A percentile compares a stretch with the other conserved stretches of the same genome.
These are phyloP conservation scores for Clavelina lepadiformis DNA, from an alignment of 23 tunicate genomes.

Conservation along the genomic window DNA sequence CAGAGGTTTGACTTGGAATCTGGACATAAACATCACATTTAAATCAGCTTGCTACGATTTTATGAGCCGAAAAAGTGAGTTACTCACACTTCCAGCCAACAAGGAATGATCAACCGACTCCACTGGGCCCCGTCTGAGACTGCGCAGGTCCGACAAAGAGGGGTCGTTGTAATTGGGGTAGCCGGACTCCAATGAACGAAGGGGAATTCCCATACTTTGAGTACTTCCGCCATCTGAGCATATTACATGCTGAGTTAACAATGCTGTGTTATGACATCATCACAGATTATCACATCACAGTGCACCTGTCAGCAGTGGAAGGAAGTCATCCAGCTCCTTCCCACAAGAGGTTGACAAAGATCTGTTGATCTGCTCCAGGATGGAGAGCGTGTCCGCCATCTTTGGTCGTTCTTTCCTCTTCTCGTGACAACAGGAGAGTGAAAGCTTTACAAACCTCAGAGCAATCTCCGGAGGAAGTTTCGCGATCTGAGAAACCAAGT, in stretches of 20 bases:
- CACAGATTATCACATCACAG: no score
- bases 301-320: no score
- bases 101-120: conserved; percentile 64
- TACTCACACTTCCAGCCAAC: neutral
- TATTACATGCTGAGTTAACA: no score
- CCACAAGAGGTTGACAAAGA: conserved; percentile 16
- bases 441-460: conserved; percentile 45
- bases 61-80: neutral
- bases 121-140: conserved; percentile 41
- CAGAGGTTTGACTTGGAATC: neutral
- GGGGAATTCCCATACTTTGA: no score
- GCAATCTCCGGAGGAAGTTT: conserved; percentile 25
- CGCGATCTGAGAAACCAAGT: conserved; percentile 16
- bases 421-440: conserved; percentile 72
- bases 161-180: no score
- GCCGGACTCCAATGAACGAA: no score
- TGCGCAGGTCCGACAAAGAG: neutral
- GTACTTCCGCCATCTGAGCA: no score
- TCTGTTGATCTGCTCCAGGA: conserved; percentile 50
- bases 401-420: conserved; percentile 72
- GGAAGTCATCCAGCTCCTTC: no score
- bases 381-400: conserved; percentile 44
- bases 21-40: no score
- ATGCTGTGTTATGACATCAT: no score
- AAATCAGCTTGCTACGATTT: no score